Conservation (phyloP, 2,113 vertebrate genomes). For the Gobiocypris rarus region DNA sequence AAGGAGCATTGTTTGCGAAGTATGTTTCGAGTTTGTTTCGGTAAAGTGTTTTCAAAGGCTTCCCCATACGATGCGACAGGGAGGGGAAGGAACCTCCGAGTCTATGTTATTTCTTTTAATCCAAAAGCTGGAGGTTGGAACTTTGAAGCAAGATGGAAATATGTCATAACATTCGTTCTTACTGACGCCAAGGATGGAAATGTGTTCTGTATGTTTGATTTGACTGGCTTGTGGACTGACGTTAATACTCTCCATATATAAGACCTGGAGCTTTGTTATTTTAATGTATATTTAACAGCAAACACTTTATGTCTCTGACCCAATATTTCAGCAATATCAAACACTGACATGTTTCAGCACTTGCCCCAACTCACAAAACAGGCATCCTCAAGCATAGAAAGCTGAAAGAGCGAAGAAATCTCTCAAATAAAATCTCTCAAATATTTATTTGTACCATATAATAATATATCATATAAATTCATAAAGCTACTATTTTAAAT, state of each 20-base stretch:
- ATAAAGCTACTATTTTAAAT: background rate
- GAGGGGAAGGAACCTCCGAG: background rate
- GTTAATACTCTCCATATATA: slow-evolving; percentile 53
- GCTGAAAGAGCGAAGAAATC: background rate
- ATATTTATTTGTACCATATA: too few species aligned
- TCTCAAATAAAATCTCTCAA: too few species aligned
- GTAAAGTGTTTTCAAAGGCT: slow-evolving; percentile 30
- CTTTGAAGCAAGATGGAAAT: slow-evolving; percentile 45
- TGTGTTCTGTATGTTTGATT: slow-evolving; percentile 45
- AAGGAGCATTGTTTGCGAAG: slow-evolving; percentile 10
- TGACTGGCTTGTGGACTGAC: slow-evolving; percentile 46
- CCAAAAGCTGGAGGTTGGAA: slow-evolving; percentile 27
- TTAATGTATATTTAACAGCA: slow-evolving; percentile 47
- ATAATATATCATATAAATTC: too few species aligned
- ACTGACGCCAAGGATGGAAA: slow-evolving; percentile 30
- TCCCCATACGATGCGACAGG: background rate
- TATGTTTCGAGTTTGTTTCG: slow-evolving; percentile 21
- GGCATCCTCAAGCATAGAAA: background rate
- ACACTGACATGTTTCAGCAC: slow-evolving; percentile 30
- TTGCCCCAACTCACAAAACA: background rate
- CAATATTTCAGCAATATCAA: slow-evolving; percentile 20
- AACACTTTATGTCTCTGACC: slow-evolving; percentile 25
- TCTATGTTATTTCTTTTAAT: slow-evolving; percentile 31
- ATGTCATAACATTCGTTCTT: slow-evolving; percentile 47
- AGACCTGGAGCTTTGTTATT: slow-evolving; percentile 52